Evolutionary conservation across 2,888 invertebrate species (phyloP), one percentile per base, ranked within the genome.

Genomic region (Laspeyria flexula): DNA sequence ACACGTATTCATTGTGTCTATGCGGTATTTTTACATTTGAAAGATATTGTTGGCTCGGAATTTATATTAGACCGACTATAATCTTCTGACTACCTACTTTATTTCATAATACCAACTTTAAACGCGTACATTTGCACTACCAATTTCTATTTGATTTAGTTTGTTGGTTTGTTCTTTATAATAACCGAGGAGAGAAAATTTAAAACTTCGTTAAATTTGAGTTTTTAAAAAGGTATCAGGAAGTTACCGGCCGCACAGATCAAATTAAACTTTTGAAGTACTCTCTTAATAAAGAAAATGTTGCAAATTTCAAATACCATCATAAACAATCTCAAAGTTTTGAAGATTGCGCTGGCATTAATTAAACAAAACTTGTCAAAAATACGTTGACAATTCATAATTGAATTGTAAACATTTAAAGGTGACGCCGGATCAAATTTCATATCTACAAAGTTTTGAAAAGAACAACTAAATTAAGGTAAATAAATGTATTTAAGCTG

Each of bases 341-440:
- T 64, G 39, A 12, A 49, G 52, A 58, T 68, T 43, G 39, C 47
- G 53, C 18, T 57, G 30, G 43, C 53, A 61, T 58, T 62, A 58
- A 75, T 73, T 73, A 69, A 47, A 59, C 40, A 35, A 62, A 49
- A 61, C 49, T 56, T 42, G 44, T 44, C 35, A 44, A 56, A 72
- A 69, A 64, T 49, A 60, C 42, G 41, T 60, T 66, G 64, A 64
- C 64, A 57, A 52, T 62, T 57, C 30, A 16, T 60, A 60, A 70
- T 64, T 65, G 46, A 60, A 55, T 68, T 64, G 49, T 13, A 10
- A 60, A 54, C 12, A 44, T 41, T 39, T 52, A 13, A 43, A 65
- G 46, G 52, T 54, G 27, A 33, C 16, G 16, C 18, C 21, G 16
- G 33, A 55, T 49, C 13, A 45, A 46, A 15, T 47, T 49, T 43